Evolutionary conservation across 2,797 vertebrate genomes (phyloP), one percentile per base, ranked within the genome.

Genomic region (Selene dorsalis): DNA sequence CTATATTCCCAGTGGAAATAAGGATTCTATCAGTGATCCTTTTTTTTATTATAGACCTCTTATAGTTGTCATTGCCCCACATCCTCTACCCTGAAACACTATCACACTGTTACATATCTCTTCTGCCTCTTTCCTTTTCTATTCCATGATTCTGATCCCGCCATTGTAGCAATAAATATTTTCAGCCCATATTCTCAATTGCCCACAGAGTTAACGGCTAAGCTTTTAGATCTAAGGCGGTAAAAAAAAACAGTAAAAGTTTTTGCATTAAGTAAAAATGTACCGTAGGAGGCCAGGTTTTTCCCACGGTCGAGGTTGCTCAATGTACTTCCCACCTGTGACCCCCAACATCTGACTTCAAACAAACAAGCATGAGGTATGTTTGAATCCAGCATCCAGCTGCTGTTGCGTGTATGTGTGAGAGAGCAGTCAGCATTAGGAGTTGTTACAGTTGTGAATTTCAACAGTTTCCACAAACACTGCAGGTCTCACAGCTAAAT

Each of bases 341-440:
- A 58, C 71, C 52, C 52, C 52, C 66, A 17, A 69, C 35, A 0
- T 68, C 48, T 60, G 57, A 28, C 69, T 22, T 18, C 48, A 74
- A 84, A 79, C 66, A 74, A 84, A 79, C 66, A 68, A 77, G 66
- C 30, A 48, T 28, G 48, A 55, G 62, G 55, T 64, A 32, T 20
- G 28, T 68, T 75, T 82, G 55, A 75, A 84, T 32, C 43, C 67
- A 43, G 43, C 68, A 71, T 65, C 73, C 68, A 80, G 55, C 69
- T 79, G 79, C 65, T 79, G 67, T 62, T 79, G 22, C 41, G 69
- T 61, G 78, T 77, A 55, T 50, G 58, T 38, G 59, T 50, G 10
- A 59, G 28, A 60, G 9, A 65, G 38, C 30, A 0, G 13, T 63
- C 41, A 30, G 65, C 38, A 57, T 38, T 20, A 38, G 52, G 35